A percentile compares a stretch with the other conserved stretches of the same genome.
phyloP scores from a whole-genome alignment of 2,888 invertebrate genomes.

The Autographa gamma region DNA sequence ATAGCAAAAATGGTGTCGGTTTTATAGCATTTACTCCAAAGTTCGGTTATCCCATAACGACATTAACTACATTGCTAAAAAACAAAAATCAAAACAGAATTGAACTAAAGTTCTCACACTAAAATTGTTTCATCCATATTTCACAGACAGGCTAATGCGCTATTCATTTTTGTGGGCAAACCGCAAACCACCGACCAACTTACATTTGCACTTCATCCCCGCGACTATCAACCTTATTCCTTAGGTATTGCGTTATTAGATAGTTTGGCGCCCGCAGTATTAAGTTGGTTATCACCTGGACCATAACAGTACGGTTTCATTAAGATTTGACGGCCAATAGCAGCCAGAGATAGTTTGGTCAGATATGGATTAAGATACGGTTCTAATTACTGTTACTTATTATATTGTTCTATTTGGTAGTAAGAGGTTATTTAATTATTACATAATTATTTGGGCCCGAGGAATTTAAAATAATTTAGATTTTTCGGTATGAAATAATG shows the following conservation, averaged over 20 bases:
- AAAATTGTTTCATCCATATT: conserved; percentile 59
- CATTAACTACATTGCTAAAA: no score
- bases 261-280: conserved; percentile 35
- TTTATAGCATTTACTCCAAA: no score
- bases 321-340: conserved; percentile 53
- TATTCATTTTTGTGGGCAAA: conserved; percentile 54
- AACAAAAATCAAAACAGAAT: conserved; percentile 2
- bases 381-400: conserved; percentile 46
- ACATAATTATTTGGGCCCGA: no score
- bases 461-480: no score
- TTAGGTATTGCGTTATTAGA: neutral
- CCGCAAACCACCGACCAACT: conserved; percentile 51
- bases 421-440: conserved; percentile 31
- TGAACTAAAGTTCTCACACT: conserved; percentile 20
- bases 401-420: conserved; percentile 34
- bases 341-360: conserved; percentile 38
- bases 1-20: no score
- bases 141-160: conserved; percentile 55
- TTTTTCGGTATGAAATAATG: no score
- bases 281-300: conserved; percentile 52
- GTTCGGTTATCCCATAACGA: no score
- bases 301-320: conserved; percentile 65
- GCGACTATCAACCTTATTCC: conserved; percentile 10
- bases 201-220: conserved; percentile 20
- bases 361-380: conserved; percentile 40